Evolutionary conservation across 2,888 invertebrate species (phyloP), one percentile per base, ranked within the genome.

Genomic region (Lycaena phlaeas): DNA sequence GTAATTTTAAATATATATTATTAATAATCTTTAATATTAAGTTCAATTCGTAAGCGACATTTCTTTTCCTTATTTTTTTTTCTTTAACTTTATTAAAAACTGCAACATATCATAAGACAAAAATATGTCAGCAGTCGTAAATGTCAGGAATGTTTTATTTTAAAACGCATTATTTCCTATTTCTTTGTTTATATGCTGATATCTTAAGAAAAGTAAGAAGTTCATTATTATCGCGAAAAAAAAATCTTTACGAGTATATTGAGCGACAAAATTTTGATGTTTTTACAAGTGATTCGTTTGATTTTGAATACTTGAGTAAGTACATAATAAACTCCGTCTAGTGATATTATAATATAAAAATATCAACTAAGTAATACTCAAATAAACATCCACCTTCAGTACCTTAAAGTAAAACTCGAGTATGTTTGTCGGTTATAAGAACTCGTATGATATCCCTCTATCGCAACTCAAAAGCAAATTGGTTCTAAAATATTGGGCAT

Each of bases 1-100:
- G 48, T 82, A 71, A 57, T 34, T 12, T 7, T 11, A 10, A 14
- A n/a, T 17, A 10, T 4, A 31, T 1, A 14, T 18, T 18, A 4
- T 18, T 4, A 18, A 18, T 4, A 18, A 5, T n/a, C n/a, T n/a
- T n/a, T n/a, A n/a, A n/a, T n/a, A n/a, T n/a, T n/a, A 4, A 18
- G 18, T 18, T 18, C 18, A 18, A 18, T 18, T n/a, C n/a, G n/a
- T n/a, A 18, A 5, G 18, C 18, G 5, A 18, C 5, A 18, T 18
- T 22, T 7, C 6, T 7, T 22, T 22, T 6, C 9, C 9, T 22
- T 2, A 5, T 6, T 22, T 22, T 22, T 5, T 22, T 2, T 5
- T 22, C 2, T 7, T n/a, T 22, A 22, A 22, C 22, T 14, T 1
- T 29, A 11, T 6, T 29, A 12, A 14, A 3, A 12, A 14, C 1